Evolutionary conservation across 2,113 vertebrate genomes (phyloP), one percentile per base, ranked within the genome.

Genomic region (Datnioides undecimradiatus): DNA sequence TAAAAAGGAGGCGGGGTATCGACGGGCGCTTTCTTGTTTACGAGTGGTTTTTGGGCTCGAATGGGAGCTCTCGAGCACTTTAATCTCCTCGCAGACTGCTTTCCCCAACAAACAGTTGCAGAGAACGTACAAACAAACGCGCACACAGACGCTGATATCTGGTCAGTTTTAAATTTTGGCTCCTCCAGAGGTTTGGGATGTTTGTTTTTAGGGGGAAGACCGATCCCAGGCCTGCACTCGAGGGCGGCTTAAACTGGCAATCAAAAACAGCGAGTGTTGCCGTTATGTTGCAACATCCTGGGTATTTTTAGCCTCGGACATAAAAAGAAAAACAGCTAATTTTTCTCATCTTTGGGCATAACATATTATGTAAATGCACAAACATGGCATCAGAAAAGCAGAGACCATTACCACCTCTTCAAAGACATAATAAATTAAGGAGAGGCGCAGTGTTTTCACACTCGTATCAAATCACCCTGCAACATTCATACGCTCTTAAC

Each of bases 221-320:
- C 11, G 67, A 80, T 87, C 77, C 66, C 52, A 76, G 82, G 62
- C 40, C 63, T 62, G 71, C 34, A 54, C 70, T 73, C 4, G 27
- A 78, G 83, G 67, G 73, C 38, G 79, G 76, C 57, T 75, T 83
- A 65, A 82, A 82, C 19, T 23, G 31, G 63, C 76, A 75, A 40
- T 88, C 57, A 79, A 79, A 83, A 89, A 66, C 79, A 71, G 33
- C 12, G 16, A n/a, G 57, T 76, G 86, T 92, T 93, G 90, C 90
- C 52, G 57, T 80, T 58, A 31, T 82, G 74, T 91, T 93, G 90
- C 93, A 93, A 68, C 91, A 93, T 90, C 80, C 84, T 49, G 73
- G 25, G 33, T 91, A 88, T 85, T 93, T 93, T 90, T 90, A 90
- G 82, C 72, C 29, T 40, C 5, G 34, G 45, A 58, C 41, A 29